Conservation (phyloP, 2,797 vertebrate species). For the Arctocebus calabarensis region DNA sequence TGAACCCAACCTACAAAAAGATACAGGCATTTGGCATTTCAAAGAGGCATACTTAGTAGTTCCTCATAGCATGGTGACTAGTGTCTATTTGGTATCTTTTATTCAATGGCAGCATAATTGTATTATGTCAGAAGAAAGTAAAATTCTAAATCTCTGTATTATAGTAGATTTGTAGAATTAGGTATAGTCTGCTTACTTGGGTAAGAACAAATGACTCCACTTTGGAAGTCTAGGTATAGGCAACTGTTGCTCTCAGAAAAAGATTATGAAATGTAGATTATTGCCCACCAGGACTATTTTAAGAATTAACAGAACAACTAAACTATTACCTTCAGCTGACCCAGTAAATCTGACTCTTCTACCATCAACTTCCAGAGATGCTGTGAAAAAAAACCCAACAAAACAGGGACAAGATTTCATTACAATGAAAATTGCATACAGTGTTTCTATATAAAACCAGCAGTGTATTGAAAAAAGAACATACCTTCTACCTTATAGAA, state of each 20-base stretch:
- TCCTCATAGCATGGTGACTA: background rate
- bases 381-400: constrained; percentile 85
- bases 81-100: background rate
- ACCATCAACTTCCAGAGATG: constrained; percentile 99
- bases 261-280: background rate
- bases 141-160: constrained; percentile 7
- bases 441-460: constrained; percentile 4
- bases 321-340: constrained; percentile 95
- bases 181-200: background rate
- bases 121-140: constrained; percentile 1
- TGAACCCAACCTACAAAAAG: constrained; percentile 1
- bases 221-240: background rate
- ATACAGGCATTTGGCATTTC: constrained; percentile 9
- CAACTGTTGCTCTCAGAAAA: background rate
- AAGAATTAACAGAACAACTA: constrained; percentile 61
- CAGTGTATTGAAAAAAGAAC: background rate
- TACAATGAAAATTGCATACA: constrained; percentile 43
- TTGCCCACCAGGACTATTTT: background rate
- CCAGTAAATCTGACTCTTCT: constrained; percentile 96
- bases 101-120: background rate
- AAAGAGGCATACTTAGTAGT: constrained; percentile 1
- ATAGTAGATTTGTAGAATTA: background rate
- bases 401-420: constrained; percentile 54
- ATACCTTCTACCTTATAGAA: background rate
- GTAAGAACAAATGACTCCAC: background rate